Evolutionary conservation across 1,140 invertebrate genomes (phyloP).

Genomic region (Halyomorpha halys): DNA sequence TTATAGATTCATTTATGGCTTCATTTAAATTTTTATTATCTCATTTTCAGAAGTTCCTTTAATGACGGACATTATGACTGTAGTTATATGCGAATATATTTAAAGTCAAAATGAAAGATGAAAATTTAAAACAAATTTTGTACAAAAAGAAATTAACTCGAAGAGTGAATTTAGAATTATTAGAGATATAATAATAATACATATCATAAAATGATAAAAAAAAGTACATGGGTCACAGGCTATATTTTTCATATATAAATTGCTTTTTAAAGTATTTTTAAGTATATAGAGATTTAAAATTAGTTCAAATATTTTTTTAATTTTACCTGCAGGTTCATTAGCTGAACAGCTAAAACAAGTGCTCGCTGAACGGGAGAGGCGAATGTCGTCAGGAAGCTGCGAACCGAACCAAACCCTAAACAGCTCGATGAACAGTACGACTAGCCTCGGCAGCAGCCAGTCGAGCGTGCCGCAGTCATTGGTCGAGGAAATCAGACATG

Average conservation of each 20-base stretch:
- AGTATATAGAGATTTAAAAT: background rate
- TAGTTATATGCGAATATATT: too few species aligned
- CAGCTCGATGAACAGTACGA: slow-evolving; percentile 31
- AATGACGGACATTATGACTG: too few species aligned
- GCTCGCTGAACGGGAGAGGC: slow-evolving; percentile 59
- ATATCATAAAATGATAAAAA: too few species aligned
- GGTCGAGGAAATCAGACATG: slow-evolving; percentile 70
- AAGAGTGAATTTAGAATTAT: too few species aligned
- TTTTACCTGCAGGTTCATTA: slow-evolving; percentile 45
- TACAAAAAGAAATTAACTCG: too few species aligned
- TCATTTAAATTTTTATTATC: background rate
- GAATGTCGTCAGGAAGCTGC: slow-evolving; percentile 39
- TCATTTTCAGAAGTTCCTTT: too few species aligned
- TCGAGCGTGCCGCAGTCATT: slow-evolving; percentile 37
- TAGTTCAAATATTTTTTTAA: background rate
- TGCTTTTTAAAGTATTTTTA: too few species aligned
- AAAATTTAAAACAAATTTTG: too few species aligned
- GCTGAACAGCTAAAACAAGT: slow-evolving; percentile 76
- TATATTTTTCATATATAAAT: too few species aligned
- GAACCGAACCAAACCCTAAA: slow-evolving; percentile 32
- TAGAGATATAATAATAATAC: too few species aligned
- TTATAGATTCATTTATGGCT: background rate
- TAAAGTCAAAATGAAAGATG: too few species aligned
- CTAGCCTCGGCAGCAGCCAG: slow-evolving; percentile 23
- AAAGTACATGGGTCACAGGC: too few species aligned